Percentiles rank a stretch among this genome's conserved stretches.
phyloP scores from a whole-genome alignment of 2,113 vertebrate genomes.

The Arenaria interpres region DNA sequence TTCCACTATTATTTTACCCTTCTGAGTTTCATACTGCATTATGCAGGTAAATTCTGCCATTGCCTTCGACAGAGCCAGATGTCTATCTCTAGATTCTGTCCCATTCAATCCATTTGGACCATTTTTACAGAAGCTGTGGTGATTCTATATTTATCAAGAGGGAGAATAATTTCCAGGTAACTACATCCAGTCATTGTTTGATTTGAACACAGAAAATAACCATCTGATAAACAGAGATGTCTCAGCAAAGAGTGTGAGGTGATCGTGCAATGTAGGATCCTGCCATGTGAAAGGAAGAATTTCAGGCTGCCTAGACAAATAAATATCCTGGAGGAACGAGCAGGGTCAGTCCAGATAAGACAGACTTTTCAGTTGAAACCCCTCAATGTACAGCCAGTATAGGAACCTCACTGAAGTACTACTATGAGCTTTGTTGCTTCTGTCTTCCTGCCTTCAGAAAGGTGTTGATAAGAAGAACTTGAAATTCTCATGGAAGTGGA shows the following conservation, averaged over 20 bases:
- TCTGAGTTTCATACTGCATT: background rate
- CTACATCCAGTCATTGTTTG: background rate
- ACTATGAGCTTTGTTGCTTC: background rate
- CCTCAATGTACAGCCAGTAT: background rate
- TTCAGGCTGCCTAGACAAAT: background rate
- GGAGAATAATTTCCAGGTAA: background rate
- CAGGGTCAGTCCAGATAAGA: background rate
- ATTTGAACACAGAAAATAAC: background rate
- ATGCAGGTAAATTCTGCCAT: background rate
- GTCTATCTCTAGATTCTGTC: background rate
- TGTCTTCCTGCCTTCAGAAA: background rate
- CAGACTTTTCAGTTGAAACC: background rate
- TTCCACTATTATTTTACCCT: background rate
- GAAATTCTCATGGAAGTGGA: background rate
- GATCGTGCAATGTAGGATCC: background rate
- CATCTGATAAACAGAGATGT: background rate
- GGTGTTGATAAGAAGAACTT: background rate
- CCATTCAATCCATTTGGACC: background rate
- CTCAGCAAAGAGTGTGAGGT: background rate
- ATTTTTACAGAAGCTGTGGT: background rate
- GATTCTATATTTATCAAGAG: background rate
- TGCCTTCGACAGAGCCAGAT: background rate
- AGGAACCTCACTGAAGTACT: background rate
- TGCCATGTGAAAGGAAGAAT: background rate
- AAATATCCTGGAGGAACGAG: background rate